Conservation (phyloP, 2,888 invertebrate genomes). For the Epistrophe grossulariae region DNA sequence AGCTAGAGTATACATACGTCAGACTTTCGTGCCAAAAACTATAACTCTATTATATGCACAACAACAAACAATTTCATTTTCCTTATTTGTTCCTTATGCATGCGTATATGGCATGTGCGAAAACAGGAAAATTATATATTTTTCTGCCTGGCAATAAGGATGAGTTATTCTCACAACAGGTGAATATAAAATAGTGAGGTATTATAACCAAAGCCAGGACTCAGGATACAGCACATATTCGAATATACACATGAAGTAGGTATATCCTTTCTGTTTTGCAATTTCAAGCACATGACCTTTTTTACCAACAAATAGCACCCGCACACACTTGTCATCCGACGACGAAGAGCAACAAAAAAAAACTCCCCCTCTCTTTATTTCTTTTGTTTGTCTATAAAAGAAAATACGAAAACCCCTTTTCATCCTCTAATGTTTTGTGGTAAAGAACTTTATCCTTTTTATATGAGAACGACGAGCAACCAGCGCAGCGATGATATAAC, state of each 20-base stretch:
- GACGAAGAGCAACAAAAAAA: conserved; percentile 20
- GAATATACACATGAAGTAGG: not conserved
- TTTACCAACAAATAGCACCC: conserved; percentile 20
- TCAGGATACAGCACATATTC: conserved; percentile 34
- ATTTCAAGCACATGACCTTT: conserved; percentile 56
- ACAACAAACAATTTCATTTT: conserved; percentile 52
- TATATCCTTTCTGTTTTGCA: conserved; percentile 44
- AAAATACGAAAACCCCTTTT: conserved; percentile 24
- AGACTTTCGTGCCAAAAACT: conserved; percentile 23
- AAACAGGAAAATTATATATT: conserved; percentile 49
- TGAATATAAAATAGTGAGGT: conserved; percentile 31
- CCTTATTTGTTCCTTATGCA: conserved; percentile 7
- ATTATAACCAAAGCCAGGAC: not conserved
- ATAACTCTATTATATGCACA: conserved; percentile 33
- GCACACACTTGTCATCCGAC: conserved; percentile 31
- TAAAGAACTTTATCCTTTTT: conserved; percentile 53
- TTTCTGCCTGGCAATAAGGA: conserved; percentile 25
- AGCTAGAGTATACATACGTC: not conserved
- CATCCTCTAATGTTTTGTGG: conserved; percentile 10
- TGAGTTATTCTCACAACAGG: conserved; percentile 64
- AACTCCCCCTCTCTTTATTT: conserved; percentile 33
- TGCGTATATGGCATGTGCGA: conserved; percentile 11
- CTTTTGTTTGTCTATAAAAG: conserved; percentile 49
- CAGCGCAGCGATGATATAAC: not conserved
- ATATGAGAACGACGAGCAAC: conserved; percentile 31